Conservation (phyloP, 2,113 vertebrate genomes). For the Aegithalos caudatus region DNA sequence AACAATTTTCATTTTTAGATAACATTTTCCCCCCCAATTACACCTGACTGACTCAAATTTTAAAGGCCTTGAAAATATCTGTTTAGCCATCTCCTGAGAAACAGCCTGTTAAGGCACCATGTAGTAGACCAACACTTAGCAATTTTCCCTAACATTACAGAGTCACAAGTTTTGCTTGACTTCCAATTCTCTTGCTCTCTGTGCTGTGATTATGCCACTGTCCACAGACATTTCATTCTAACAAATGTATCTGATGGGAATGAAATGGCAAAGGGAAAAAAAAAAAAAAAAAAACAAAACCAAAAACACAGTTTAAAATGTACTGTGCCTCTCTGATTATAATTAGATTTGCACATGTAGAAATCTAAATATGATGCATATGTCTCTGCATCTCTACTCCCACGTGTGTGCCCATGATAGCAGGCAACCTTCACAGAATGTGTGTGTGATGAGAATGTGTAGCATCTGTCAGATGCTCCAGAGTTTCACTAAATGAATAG, state of each 20-base stretch:
- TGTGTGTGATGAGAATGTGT: conserved; percentile 29
- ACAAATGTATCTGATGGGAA: neutral
- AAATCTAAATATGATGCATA: conserved; percentile 52
- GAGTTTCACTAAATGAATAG: conserved; percentile 34
- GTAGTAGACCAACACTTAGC: neutral
- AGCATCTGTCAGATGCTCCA: conserved; percentile 44
- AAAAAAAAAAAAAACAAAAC: neutral
- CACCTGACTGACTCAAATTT: neutral
- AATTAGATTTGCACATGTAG: conserved; percentile 54
- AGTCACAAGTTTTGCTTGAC: neutral
- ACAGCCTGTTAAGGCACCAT: neutral
- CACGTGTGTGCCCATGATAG: conserved; percentile 52
- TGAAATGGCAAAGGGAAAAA: neutral
- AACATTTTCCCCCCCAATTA: neutral
- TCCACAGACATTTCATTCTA: neutral
- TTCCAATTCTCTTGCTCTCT: neutral
- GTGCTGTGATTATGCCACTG: neutral
- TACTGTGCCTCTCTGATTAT: conserved; percentile 54
- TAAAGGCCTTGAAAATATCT: neutral
- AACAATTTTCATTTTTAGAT: neutral
- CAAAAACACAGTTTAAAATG: neutral
- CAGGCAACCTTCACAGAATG: conserved; percentile 62
- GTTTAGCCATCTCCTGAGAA: neutral
- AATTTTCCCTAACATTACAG: neutral
- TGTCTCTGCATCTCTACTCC: conserved; percentile 24